Evolutionary conservation across 2,888 invertebrate genomes (phyloP), one percentile per base, ranked within the genome.

Genomic region (Margaritifera margaritifera): DNA sequence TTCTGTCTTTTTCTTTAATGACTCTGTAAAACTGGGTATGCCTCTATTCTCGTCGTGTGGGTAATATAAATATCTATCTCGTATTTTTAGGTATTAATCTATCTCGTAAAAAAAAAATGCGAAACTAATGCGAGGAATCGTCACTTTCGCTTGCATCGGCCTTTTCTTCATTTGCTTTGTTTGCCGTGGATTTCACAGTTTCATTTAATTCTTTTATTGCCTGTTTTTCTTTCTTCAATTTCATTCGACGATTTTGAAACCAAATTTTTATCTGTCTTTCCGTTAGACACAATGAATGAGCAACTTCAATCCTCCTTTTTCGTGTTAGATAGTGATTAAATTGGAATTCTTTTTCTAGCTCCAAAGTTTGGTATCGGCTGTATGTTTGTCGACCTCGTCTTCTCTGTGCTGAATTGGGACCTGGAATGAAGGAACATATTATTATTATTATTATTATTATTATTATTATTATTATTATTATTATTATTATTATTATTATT

Each of bases 261-360:
- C 88, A 88, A 59, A 88, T 87, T 83, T 89, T 89, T 62, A 89
- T 97, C 93, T 98, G 98, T 89, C 98, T 93, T 92, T 98, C 98
- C 83, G 97, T 97, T 89, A 98, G 93, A 91, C 97, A 97, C 83
- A 98, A 93, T 86, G 97, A 95, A 91, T 97, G 97, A 83, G 98
- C 97, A 88, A 98, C 97, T 92, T 98, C 98, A 91, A 98, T 98
- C 90, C 98, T 93, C 92, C 98, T 93, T 92, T 97, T 94, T 91
- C 98, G 93, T 90, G 97, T 97, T 92, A 98, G 94, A 93, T 98
- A 98, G 91, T 97, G 94, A 92, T 97, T 98, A 93, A 97, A 98
- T 92, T 98, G 97, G 93, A 97, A 98, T 92, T 98, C 97, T 91
- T 98, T 98, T 91, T 98, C 97, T 92, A 98, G 92, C 92, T 98